Conservation (phyloP, 1,140 invertebrate genomes). For the Leptinotarsa texana region DNA sequence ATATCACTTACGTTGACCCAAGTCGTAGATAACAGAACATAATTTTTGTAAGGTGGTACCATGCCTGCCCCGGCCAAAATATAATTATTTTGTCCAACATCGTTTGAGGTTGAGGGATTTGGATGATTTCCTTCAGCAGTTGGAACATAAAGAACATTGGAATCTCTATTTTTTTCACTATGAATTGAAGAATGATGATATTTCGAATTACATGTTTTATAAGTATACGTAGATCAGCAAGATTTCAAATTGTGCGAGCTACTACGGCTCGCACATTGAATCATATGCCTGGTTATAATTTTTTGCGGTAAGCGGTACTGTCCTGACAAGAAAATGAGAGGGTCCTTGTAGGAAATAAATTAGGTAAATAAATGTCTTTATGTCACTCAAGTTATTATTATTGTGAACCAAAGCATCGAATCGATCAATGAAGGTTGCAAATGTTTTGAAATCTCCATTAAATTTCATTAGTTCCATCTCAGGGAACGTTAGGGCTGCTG, state of each 20-base stretch:
- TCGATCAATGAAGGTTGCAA: background rate
- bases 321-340: background rate
- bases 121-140: no score
- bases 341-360: background rate
- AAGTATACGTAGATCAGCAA: no score
- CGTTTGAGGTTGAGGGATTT: no score
- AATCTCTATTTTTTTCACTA: background rate
- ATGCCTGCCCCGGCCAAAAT: background rate
- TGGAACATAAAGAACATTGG: background rate
- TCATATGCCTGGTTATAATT: background rate
- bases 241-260: no score
- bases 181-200: background rate
- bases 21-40: background rate
- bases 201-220: no score
- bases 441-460: background rate
- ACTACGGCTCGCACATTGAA: no score
- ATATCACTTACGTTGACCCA: background rate
- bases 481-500: background rate
- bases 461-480: background rate
- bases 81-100: background rate
- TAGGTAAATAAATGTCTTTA: background rate
- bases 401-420: background rate
- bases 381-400: background rate
- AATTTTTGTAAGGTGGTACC: background rate
- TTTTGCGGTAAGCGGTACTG: background rate